Base-by-base conservation (phyloP, 2,113 vertebrate genomes). In the Tragelaphus scriptus region DNA sequence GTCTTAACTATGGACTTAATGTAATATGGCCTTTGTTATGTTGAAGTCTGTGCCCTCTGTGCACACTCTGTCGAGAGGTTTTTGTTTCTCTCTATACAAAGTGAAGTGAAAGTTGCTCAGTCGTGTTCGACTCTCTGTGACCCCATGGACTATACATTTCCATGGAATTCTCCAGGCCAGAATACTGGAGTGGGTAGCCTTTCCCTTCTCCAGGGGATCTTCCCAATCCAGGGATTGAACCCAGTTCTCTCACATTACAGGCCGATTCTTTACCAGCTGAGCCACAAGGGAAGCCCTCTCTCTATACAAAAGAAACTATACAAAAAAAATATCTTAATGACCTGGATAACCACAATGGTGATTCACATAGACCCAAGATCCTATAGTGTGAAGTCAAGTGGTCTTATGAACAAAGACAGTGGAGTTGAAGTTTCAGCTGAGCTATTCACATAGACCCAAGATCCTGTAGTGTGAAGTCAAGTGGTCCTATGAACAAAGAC, bases 311-410 rank as follows among this genome's bases (percentile, higher is more conserved):
- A 71, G 68, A 71, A 71, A 3, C 68, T 36, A 36, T 36, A 71
- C 19, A 40, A 40, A 71, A 71, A 23, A 71, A 23, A 40, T 19
- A 36, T 71, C 19, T 71, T 71, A 71, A 71, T 71, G 68, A 71
- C 10, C 19, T 0, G 0, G 68, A 36, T 71, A 71, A 71, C 68
- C 68, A 40, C n/a, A 2, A 0, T 71, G n/a, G 19, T 71, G 19
- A 4, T 71, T 71, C n/a, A 36, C n/a, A 13, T 40, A 40, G 10
- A 71, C 19, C 68, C 10, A 40, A 71, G 68, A 71, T 71, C 68
- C 10, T 23, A 23, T 10, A 71, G n/a, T 71, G n/a, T 71, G 68
- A 40, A 40, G n/a, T 71, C 68, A 71, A 23, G n/a, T 40, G 68
- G 19, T 71, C 10, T 2, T 12, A 71, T 5, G 68, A 71, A 71